Conservation (phyloP, 1,140 invertebrate species). For the Drosophila seguyi region DNA sequence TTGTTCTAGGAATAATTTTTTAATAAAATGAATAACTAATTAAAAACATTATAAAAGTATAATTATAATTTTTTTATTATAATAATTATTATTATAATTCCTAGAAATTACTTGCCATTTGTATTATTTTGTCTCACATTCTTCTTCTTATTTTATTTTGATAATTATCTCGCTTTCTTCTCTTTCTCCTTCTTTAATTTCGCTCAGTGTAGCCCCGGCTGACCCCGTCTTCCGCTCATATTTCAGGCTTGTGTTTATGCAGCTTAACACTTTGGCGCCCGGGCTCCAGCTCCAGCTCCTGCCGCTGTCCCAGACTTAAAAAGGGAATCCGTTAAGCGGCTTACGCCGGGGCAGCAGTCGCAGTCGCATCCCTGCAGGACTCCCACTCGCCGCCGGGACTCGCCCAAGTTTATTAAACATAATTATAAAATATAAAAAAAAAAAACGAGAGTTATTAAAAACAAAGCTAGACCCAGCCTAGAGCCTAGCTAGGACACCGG, state of each 20-base stretch:
- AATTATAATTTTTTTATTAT: neutral
- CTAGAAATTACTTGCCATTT: neutral
- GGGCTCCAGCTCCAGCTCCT: too few species aligned
- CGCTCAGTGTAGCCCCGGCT: slow-evolving; percentile 7
- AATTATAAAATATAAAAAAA: slow-evolving; percentile 62
- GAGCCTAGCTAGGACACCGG: neutral
- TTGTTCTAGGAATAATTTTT: too few species aligned
- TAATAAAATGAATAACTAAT: too few species aligned
- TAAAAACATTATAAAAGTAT: too few species aligned
- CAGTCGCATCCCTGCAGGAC: slow-evolving; percentile 5
- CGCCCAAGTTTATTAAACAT: slow-evolving; percentile 70
- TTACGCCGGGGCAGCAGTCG: slow-evolving; percentile 32
- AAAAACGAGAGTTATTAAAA: neutral
- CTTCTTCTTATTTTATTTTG: neutral
- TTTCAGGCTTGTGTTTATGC: slow-evolving; percentile 74
- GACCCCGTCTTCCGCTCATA: slow-evolving; percentile 43
- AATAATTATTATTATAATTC: neutral
- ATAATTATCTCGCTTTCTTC: too few species aligned
- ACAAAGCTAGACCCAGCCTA: slow-evolving; percentile 1
- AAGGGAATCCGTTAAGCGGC: slow-evolving; percentile 71
- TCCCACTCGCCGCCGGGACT: slow-evolving; percentile 46
- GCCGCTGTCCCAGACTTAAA: slow-evolving; percentile 10
- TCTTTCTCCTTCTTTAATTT: neutral
- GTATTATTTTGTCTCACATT: neutral
- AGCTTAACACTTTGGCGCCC: slow-evolving; percentile 70